Evolutionary conservation across 2,888 invertebrate genomes (phyloP), one percentile per base, ranked within the genome.

Genomic region (Ectemnius continuus): DNA sequence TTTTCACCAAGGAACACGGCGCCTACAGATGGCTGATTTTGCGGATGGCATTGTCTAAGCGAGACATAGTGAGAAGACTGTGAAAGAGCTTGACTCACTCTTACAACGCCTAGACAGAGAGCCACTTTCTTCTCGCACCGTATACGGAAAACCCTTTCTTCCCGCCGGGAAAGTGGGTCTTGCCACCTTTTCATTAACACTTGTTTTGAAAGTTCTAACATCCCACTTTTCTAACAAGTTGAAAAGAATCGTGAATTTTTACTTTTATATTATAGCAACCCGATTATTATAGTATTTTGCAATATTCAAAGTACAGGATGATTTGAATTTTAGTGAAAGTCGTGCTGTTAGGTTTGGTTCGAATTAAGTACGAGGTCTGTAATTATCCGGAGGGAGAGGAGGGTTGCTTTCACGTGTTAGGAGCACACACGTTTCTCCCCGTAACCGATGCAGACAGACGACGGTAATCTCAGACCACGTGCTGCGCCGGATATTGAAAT

Each of bases 121-220:
- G 65, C 61, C 57, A 75, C 75, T 76, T 76, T 77, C 76, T 66
- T 69, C 72, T 68, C 57, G 63, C 5, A 11, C 72, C 68, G 58
- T 66, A 73, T 69, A 72, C 72, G 72, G 69, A 23, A 76, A 69
- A 76, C 20, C 64, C 64, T 64, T 63, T 36, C 63, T 61, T 62
- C 63, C 36, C 18, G 13, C 8, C 20, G 13, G 26, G 6, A 2
- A 6, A 16, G 52, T 16, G 16, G 5, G 14, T 14, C 52, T 14
- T 13, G 52, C 5, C 52, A 52, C 52, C 16, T 52, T 13, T 16
- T 52, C 14, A 52, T 52, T 52, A 52, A 14, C 16, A 52, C n/a
- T 11, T 36, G 52, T 14, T 52, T 52, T 8, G 52, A 36, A 36
- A 36, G 8, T 36, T 6, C 8, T 11, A 36, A 8, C 36, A 36